Evolutionary conservation across 2,888 invertebrate genomes (phyloP), one percentile per base, ranked within the genome.

Genomic region (Polydrusus cervinus): DNA sequence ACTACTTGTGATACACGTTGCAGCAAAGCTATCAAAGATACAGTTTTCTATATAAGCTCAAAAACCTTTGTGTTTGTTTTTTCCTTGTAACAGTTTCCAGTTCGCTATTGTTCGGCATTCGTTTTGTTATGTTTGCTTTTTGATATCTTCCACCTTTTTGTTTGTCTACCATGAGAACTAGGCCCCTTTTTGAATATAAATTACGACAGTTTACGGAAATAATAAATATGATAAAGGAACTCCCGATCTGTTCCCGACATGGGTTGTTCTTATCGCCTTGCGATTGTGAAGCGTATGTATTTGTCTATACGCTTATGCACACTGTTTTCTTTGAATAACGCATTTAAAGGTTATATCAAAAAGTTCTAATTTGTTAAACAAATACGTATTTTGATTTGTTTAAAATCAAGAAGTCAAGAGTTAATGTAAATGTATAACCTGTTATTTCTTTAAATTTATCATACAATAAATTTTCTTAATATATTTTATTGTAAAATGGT

Each of bases 161-260:
- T 70, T 70, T 70, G 34, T 9, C 13, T 40, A 47, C 43, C 68
- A 70, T 70, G 70, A 45, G 70, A 70, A 70, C 51, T 61, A 61
- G 61, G 70, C 38, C 45, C 30, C 18, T 70, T 70, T 49, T 70
- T 16, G 61, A 61, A 70, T 70, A 38, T 61, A 57, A 60, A 69
- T 68, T 16, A 16, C 16, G 34, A 5, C 20, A 11, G 16, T 68
- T 57, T 68, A 66, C 47, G 14, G 51, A 51, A 38, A 38, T 16
- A 38, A 14, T 57, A 57, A 57, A 16, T 57, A 57, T 57, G 38
- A 13, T 16, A 25, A 3, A 5, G 18, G 30, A 30, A 55, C 34
- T 34, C 7, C 34, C 34, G 8, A 25, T 13, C 11, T 13, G 49
- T 18, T 8, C 16, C 11, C 9, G 30, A 55, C 55, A 25, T 55